Evolutionary conservation across 2,113 vertebrate species (phyloP).

Genomic region (Scomber colias): DNA sequence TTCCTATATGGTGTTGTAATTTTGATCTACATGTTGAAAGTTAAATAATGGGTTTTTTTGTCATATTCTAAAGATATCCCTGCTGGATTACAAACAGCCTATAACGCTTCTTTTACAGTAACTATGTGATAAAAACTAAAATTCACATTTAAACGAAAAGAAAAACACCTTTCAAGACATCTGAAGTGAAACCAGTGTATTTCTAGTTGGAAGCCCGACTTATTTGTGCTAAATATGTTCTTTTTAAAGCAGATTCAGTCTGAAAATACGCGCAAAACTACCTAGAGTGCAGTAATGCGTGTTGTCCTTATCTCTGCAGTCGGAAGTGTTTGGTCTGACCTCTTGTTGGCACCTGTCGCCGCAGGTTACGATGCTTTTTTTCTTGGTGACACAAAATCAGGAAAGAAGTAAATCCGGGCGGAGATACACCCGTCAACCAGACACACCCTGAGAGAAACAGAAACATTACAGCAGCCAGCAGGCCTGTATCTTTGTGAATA

Average conservation of each 20-base stretch:
- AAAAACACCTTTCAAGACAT: no score
- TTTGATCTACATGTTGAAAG: no score
- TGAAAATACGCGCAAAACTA: constrained; percentile 5
- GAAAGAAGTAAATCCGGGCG: constrained; percentile 57
- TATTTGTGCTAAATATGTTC: no score
- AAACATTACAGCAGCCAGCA: no score
- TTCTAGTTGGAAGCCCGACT: background rate
- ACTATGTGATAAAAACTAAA: background rate
- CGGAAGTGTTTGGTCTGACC: constrained; percentile 72
- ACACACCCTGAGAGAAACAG: constrained; percentile 38
- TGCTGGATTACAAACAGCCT: no score
- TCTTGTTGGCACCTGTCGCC: constrained; percentile 81
- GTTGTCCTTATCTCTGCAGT: constrained; percentile 47
- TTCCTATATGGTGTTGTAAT: background rate
- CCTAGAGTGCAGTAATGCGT: background rate
- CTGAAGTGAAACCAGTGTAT: background rate
- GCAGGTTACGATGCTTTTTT: constrained; percentile 59
- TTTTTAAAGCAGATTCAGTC: no score
- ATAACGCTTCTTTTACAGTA: background rate
- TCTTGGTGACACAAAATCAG: background rate
- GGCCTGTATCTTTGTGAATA: no score
- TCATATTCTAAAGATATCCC: background rate
- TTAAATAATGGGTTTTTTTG: no score
- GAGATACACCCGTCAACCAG: constrained; percentile 52
- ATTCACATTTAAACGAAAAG: background rate